Evolutionary conservation across 2,888 invertebrate species (phyloP).

Genomic region (Gonocerus acuteangulatus): DNA sequence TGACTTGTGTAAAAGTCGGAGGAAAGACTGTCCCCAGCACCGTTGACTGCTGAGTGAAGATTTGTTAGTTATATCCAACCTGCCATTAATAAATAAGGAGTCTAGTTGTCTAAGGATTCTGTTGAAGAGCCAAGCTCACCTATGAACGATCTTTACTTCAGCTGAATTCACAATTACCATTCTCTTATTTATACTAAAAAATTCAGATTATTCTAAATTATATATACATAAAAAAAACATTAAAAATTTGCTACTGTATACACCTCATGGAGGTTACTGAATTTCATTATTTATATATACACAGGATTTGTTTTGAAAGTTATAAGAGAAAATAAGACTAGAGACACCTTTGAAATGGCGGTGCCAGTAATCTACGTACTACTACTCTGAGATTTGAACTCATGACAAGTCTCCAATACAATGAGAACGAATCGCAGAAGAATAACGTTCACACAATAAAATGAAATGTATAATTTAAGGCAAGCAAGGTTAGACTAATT

Average conservation of each 20-base stretch:
- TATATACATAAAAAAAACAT: neutral
- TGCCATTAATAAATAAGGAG: no score
- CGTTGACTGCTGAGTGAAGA: no score
- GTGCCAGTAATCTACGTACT: neutral
- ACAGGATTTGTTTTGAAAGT: neutral
- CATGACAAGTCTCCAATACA: no score
- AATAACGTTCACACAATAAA: neutral
- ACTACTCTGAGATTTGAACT: no score
- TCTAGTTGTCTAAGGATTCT: no score
- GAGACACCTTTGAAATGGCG: neutral
- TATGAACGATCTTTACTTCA: no score
- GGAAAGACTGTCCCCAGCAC: no score
- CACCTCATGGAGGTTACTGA: neutral
- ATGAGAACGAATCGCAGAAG: neutral
- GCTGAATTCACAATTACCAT: neutral
- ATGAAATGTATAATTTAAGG: slow-evolving; percentile 24
- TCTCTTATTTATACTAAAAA: neutral
- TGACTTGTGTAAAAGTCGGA: no score
- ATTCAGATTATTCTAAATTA: neutral
- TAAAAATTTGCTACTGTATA: neutral
- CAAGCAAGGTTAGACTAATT: slow-evolving; percentile 31
- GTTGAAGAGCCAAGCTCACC: no score
- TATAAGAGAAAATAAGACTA: neutral
- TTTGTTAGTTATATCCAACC: no score
- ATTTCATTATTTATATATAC: neutral